Evolutionary conservation across 2,113 vertebrate species (phyloP).

Genomic region (Thalassarche chlororhynchos): DNA sequence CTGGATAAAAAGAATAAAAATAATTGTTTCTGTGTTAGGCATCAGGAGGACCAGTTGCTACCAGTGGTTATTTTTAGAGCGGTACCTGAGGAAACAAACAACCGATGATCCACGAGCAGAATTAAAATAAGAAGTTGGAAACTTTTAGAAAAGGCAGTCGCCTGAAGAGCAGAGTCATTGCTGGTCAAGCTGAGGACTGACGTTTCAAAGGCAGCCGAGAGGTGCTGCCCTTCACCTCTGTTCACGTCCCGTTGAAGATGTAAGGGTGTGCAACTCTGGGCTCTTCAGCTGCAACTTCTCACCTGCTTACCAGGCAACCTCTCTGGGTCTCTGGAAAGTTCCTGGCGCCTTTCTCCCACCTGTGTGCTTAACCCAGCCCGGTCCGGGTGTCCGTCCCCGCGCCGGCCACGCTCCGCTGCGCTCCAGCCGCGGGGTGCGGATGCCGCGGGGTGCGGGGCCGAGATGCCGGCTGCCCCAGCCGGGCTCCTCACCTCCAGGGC

Average conservation of each 20-base stretch:
- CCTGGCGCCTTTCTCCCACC: neutral
- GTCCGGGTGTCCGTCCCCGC: neutral
- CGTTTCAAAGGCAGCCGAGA: rapidly evolving
- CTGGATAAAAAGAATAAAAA: neutral
- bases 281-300: neutral
- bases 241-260: rapidly evolving
- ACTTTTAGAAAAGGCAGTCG: neutral
- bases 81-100: neutral
- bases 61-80: neutral
- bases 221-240: neutral
- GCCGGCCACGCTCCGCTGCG: neutral
- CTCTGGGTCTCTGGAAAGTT: rapidly evolving
- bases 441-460: no score
- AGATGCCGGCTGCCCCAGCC: neutral
- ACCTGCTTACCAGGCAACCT: rapidly evolving
- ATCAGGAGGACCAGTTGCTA: neutral
- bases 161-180: neutral
- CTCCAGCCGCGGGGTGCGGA: rapidly evolving
- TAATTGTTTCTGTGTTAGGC: neutral
- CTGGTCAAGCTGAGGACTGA: neutral
- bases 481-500: no score
- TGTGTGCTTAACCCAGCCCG: rapidly evolving
- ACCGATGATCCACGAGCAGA: neutral
- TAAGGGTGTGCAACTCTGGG: rapidly evolving
- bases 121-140: neutral